phyloP scores from a whole-genome alignment of 2,797 vertebrate genomes.

The Argentina silus region DNA sequence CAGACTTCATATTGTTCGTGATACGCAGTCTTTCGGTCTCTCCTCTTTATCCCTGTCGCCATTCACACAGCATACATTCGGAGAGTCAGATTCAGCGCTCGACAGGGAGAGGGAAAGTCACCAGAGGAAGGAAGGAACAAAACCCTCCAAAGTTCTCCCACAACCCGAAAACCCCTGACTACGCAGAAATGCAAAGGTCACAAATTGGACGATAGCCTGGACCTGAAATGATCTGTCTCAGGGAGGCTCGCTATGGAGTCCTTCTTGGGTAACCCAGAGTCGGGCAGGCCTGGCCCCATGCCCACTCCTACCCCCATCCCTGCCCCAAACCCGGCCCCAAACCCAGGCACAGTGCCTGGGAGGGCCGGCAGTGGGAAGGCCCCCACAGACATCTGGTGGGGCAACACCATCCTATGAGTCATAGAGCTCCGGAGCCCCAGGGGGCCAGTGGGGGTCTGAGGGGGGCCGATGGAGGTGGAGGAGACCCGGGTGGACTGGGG shows the following conservation, averaged over 20 bases:
- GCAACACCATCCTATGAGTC: constrained; percentile 68
- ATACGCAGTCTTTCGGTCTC: constrained; percentile 42
- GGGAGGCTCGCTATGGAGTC: constrained; percentile 84
- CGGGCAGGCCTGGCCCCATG: constrained; percentile 51
- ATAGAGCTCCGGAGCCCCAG: constrained; percentile 58
- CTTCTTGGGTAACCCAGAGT: constrained; percentile 79
- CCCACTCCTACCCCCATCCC: constrained; percentile 59
- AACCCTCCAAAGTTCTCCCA: constrained; percentile 20
- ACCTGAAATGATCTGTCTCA: constrained; percentile 86
- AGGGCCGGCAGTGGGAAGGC: constrained; percentile 72
- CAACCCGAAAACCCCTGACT: constrained; percentile 23
- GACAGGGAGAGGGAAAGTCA: constrained; percentile 37
- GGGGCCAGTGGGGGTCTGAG: constrained; percentile 63
- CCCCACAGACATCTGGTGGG: constrained; percentile 81
- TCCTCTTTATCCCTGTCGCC: constrained; percentile 24
- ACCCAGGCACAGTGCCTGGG: constrained; percentile 55
- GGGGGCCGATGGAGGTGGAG: constrained; percentile 80
- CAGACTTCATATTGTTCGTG: constrained; percentile 50
- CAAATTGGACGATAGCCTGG: constrained; percentile 96
- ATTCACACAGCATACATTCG: constrained; percentile 71
- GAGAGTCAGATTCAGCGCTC: constrained; percentile 57
- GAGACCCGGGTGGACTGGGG: constrained; percentile 82
- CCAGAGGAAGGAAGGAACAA: constrained; percentile 34
- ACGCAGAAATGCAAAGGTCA: constrained; percentile 75
- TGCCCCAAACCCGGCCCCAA: constrained; percentile 40